Percentiles rank a stretch among this genome's conserved stretches.
phyloP scores from a whole-genome alignment of 1,140 invertebrate species.

The Bilobella aurantiaca region DNA sequence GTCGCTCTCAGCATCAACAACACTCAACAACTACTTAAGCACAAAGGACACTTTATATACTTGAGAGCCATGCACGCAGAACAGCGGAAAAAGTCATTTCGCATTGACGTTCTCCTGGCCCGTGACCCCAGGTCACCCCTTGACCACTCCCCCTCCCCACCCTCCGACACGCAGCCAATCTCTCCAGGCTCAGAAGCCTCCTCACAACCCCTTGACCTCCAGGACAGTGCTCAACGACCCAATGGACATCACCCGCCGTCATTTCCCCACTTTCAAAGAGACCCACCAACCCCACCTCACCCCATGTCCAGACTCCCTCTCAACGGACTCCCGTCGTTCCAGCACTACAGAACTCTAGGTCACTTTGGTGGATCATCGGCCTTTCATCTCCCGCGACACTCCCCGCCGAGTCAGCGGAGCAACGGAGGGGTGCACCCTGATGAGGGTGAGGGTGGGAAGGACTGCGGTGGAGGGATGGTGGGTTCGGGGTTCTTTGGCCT shows the following conservation, averaged over 20 bases:
- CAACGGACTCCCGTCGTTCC: neutral
- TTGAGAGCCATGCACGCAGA: slow-evolving; percentile 1
- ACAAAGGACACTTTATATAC: no score
- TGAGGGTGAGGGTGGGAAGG: neutral
- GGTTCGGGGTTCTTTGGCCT: slow-evolving; percentile 36
- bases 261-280: neutral
- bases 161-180: slow-evolving; percentile 40
- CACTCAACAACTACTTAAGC: no score
- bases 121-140: no score
- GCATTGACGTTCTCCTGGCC: slow-evolving; percentile 33
- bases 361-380: slow-evolving; percentile 21
- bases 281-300: neutral
- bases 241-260: neutral
- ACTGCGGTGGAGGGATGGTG: neutral
- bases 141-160: slow-evolving; percentile 38
- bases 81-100: slow-evolving; percentile 29
- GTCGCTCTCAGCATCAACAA: no score
- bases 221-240: no score
- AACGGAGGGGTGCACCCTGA: neutral
- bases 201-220: no score
- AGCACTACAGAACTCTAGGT: neutral
- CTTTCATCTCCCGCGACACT: slow-evolving; percentile 22
- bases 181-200: slow-evolving; percentile 41
- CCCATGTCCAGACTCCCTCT: no score
- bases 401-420: neutral